Base-by-base conservation (phyloP, 2,797 vertebrate species). In the Poeciliopsis turneri region DNA sequence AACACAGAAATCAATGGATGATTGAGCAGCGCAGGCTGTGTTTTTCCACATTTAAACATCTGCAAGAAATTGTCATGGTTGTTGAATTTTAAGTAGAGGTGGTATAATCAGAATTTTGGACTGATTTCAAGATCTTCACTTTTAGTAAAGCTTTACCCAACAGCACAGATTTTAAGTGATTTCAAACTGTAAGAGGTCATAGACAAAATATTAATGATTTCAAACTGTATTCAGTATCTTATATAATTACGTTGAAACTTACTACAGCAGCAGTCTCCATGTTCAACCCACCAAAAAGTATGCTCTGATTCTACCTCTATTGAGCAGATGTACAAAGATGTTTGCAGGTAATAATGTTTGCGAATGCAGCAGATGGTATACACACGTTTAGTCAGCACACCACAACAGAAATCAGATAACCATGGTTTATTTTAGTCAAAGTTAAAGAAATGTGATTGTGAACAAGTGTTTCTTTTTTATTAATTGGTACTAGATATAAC, bases 1-100 rank as follows among this genome's bases (percentile, higher is more conserved):
- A 70, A 87, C 45, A 77, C 66, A 69, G 68, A 72, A 74, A 78
- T 36, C 39, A 61, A 79, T 53, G n/a, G 61, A 39, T 39, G 47
- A 7, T 16, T 73, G 30, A 57, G 45, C 16, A 13, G 45, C 41
- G 20, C 16, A 30, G 57, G 69, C 33, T 33, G 0, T 69, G 73
- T 2, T 55, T 82, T 75, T 69, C 28, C 36, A 80, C 71, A 80
- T 47, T 43, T 80, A 78, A 20, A 2, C 39, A 49, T 69, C 59
- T 36, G 6, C 57, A 79, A 78, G 78, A 81, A 4, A 46, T 76
- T 30, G 36, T 1, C 4, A 5, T 45, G 4, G 47, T 72, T 6
- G 68, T 10, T 61, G 12, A 4, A 7, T 25, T 55, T 61, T 74
- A 76, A 46, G 68, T 45, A 45, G 23, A 70, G 66, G 36, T 41